Base-by-base conservation (phyloP, 2,888 invertebrate species). In the Scaptomyza parva region DNA sequence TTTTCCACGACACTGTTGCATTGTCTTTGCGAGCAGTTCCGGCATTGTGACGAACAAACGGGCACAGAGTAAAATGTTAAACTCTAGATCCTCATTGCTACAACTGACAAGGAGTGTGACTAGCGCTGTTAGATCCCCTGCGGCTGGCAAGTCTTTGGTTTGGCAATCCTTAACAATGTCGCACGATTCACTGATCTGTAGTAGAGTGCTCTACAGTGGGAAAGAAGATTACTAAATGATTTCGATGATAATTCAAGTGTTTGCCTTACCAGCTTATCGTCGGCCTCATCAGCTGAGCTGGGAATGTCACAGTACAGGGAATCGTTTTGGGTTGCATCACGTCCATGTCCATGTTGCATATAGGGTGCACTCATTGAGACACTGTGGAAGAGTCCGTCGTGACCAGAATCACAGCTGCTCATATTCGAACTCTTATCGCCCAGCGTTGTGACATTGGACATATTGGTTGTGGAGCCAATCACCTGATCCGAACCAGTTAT, bases 21-120 rank as follows among this genome's bases (percentile, higher is more conserved):
- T 95, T 48, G 98, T 95, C 90, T 95, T 95, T 68, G 95, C 94
- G 44, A 98, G 93, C 57, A 98, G 93, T 90, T 97, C 97, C 91
- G 97, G 96, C 2, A 98, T 97, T 86, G 67, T 24, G 1, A 65
- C 55, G 57, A 70, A 68, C 35, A 83, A 40, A n/a, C 84, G 77
- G 2, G 66, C 62, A 17, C 78, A 67, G 24, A 76, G 53, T 18
- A 85, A n/a, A 7, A 83, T 14, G 9, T 40, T 54, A 47, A 98
- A 98, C 74, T 96, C 94, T 92, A 96, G 97, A 11, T 96, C 94
- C 81, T 96, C 94, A 91, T 96, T 95, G 20, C 26, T 57, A 37
- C 61, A 93, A 48, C 45, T 57, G 26, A 39, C 48, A 6, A 84
- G 33, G 3, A 79, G 53, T 11, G 51, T 53, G n/a, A 65, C 52